Conservation (phyloP, 2,888 invertebrate genomes). For the Micropterix aruncella region DNA sequence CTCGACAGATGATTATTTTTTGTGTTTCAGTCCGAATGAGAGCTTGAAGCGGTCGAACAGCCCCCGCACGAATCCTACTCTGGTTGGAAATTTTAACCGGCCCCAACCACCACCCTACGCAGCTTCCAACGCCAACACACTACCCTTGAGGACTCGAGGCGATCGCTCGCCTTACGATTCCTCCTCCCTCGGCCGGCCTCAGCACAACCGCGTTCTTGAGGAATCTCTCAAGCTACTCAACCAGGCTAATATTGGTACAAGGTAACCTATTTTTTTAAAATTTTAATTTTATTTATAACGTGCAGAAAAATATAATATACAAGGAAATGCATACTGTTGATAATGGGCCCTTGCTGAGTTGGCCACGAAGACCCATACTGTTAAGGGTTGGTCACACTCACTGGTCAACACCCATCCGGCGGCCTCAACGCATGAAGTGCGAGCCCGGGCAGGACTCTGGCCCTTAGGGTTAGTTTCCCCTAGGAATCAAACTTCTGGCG, state of each 20-base stretch:
- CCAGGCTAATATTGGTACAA: conserved; percentile 27
- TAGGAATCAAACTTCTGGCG: too few relatives aligned
- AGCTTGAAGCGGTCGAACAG: conserved; percentile 38
- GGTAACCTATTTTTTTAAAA: conserved; percentile 21
- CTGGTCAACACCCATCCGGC: too few relatives aligned
- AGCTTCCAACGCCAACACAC: conserved; percentile 24
- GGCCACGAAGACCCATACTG: too few relatives aligned
- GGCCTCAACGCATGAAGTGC: too few relatives aligned
- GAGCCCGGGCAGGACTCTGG: too few relatives aligned
- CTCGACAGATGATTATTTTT: not conserved
- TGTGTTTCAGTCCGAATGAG: conserved; percentile 36
- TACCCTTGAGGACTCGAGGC: conserved; percentile 25
- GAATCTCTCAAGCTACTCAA: conserved; percentile 32
- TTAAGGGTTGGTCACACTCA: too few relatives aligned
- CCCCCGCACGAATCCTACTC: conserved; percentile 28
- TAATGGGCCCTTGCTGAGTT: too few relatives aligned
- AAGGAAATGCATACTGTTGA: too few relatives aligned
- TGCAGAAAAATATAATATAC: too few relatives aligned
- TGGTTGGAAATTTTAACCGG: conserved; percentile 30
- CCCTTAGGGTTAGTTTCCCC: too few relatives aligned
- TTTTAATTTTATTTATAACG: conserved; percentile 12
- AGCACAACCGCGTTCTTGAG: conserved; percentile 26
- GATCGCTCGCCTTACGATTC: conserved; percentile 15
- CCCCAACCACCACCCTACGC: conserved; percentile 35
- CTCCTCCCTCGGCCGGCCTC: conserved; percentile 21